Conservation (phyloP, 2,888 invertebrate species). For the Adineta ricciae region DNA sequence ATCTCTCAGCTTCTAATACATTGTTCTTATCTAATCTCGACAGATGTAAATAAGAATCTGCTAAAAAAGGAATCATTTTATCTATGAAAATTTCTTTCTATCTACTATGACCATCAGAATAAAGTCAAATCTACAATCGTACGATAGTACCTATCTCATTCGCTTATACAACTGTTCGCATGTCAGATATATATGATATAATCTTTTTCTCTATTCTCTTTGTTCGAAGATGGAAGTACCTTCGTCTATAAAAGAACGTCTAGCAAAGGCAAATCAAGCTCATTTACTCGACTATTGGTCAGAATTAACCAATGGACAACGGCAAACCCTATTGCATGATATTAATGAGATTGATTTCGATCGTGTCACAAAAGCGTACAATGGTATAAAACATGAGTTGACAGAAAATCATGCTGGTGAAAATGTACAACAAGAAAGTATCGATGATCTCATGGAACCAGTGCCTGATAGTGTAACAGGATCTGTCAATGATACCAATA, state of each 20-base stretch:
- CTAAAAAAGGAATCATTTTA: too few species aligned
- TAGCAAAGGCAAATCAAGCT: background rate
- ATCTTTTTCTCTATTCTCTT: too few species aligned
- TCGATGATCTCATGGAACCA: conserved; percentile 25
- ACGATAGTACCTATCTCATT: too few species aligned
- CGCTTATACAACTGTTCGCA: too few species aligned
- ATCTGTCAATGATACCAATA: background rate
- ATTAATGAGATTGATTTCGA: conserved; percentile 26
- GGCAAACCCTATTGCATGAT: background rate
- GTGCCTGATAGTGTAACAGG: conserved; percentile 21
- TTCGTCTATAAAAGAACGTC: background rate
- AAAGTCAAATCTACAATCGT: too few species aligned
- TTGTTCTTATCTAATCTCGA: too few species aligned
- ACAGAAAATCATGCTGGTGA: background rate
- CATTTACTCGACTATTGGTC: conserved; percentile 28
- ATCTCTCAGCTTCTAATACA: too few species aligned
- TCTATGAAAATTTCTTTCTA: too few species aligned
- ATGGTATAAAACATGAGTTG: background rate
- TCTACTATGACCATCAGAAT: too few species aligned
- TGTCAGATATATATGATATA: too few species aligned
- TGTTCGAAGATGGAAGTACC: background rate
- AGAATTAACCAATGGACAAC: conserved; percentile 17
- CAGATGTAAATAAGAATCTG: too few species aligned
- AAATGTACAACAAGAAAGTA: background rate
- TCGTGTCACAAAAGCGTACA: background rate